Base-by-base conservation (phyloP, 2,797 vertebrate species). In the Sparidentex hasta region DNA sequence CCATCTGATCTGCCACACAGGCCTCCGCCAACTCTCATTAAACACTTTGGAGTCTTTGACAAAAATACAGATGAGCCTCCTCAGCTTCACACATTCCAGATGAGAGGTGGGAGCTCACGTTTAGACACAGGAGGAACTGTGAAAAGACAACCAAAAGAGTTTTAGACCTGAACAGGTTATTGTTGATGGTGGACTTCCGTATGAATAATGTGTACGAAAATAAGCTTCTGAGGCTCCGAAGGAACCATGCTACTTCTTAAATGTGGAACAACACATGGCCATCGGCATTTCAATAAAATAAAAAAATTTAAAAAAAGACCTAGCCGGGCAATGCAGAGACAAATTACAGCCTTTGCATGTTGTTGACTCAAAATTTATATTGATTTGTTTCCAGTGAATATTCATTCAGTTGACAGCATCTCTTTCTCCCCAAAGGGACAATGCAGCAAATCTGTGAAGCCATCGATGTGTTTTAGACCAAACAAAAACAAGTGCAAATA, bases 11-110 rank as follows among this genome's bases (percentile, higher is more conserved):
- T 82, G 83, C 85, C 89, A 90, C 80, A 82, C 77, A 86, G 83
- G 87, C 78, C 88, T 86, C 84, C 47, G 85, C 92, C 91, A 90
- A 90, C 91, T 93, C 93, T 93, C 90, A 94, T 94, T 94, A 92
- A 93, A 93, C 90, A 94, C 90, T 91, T 90, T 83, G 86, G 84
- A 92, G 90, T 88, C 81, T 91, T 80, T 78, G 81, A 88, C 87
- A 88, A 90, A 92, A 88, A 92, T 87, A 92, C 90, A 93, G 89
- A 91, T 86, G 88, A 93, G 84, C 83, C 86, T 90, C 81, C 79
- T 75, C 29, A 76, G 86, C 80, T 92, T 91, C 84, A 82, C 90
- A 86, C 78, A 82, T 87, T 85, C 67, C 82, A 52, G 64, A 80
- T 65, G 82, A 87, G 83, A 91, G 77, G 87, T 88, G 87, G 84